Conservation (phyloP, 1,140 invertebrate species). For the Platorchestia sp. region DNA sequence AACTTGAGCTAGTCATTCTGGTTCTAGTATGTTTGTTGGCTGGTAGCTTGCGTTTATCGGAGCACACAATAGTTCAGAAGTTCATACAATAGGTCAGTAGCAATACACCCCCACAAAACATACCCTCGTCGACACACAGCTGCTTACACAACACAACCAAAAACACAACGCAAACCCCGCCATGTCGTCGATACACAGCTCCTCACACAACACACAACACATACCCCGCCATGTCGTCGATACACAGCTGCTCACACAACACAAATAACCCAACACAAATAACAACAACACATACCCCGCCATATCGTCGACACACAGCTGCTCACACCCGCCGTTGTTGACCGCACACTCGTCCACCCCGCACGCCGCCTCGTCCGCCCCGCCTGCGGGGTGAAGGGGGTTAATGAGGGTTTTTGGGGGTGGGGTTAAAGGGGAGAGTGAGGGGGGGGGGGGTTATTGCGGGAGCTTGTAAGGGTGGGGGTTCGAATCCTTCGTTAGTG, state of each 20-base stretch:
- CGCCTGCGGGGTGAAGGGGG: conserved; percentile 87
- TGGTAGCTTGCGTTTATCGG: too few relatives aligned
- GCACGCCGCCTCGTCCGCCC: conserved; percentile 83
- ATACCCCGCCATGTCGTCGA: conserved; percentile 77
- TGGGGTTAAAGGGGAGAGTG: conserved; percentile 83
- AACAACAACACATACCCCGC: conserved; percentile 73
- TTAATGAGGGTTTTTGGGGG: conserved; percentile 84
- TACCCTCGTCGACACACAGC: too few relatives aligned
- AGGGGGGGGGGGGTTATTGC: conserved; percentile 83
- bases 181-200: too few relatives aligned
- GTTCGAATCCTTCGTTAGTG: conserved; percentile 55
- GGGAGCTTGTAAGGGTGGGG: conserved; percentile 76
- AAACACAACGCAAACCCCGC: conserved; percentile 73
- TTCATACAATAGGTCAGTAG: too few relatives aligned
- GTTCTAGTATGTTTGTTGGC: too few relatives aligned
- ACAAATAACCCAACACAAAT: too few relatives aligned
- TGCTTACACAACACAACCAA: too few relatives aligned
- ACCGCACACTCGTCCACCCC: conserved; percentile 82
- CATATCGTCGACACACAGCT: too few relatives aligned
- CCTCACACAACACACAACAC: not conserved
- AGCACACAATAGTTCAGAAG: too few relatives aligned
- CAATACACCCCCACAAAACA: too few relatives aligned
- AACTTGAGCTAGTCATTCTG: too few relatives aligned
- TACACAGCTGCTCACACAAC: too few relatives aligned
- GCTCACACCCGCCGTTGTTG: conserved; percentile 89